Evolutionary conservation across 2,797 vertebrate species (phyloP).

Genomic region (Phrynocephalus forsythii): DNA sequence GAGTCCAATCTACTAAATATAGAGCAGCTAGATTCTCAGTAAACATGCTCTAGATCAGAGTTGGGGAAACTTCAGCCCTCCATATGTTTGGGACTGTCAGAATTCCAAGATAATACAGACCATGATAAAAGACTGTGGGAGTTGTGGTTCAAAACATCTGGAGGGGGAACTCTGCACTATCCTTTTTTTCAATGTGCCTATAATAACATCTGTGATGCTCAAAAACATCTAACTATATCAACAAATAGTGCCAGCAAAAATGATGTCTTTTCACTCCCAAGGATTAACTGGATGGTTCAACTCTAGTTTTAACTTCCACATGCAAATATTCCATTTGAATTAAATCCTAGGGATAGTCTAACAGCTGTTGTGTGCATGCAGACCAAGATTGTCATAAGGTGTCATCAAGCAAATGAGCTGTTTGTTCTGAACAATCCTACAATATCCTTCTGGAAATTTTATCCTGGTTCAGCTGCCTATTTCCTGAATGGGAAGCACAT

Average conservation of each 20-base stretch:
- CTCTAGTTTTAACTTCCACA: background rate
- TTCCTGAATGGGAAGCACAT: background rate
- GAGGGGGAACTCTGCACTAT: background rate
- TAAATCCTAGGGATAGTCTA: background rate
- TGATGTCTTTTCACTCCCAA: background rate
- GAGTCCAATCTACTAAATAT: background rate
- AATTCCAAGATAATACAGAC: too few relatives aligned
- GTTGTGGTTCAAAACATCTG: too few relatives aligned
- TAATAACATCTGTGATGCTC: background rate
- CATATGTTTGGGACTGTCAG: too few relatives aligned
- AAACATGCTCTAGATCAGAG: background rate
- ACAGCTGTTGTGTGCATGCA: background rate
- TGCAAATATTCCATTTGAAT: background rate
- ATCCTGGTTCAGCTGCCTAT: background rate
- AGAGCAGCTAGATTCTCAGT: too few relatives aligned
- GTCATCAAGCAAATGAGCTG: background rate
- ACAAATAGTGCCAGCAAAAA: background rate
- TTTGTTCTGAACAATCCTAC: background rate
- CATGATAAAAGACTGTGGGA: too few relatives aligned
- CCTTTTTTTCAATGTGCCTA: background rate
- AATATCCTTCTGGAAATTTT: constrained; percentile 11
- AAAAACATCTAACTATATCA: background rate
- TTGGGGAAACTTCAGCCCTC: too few relatives aligned
- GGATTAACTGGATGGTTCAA: background rate
- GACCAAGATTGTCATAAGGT: background rate